These are phyloP conservation scores for Origma solitaria DNA, from an alignment of 2,113 vertebrate species.

Conservation along the genomic window DNA sequence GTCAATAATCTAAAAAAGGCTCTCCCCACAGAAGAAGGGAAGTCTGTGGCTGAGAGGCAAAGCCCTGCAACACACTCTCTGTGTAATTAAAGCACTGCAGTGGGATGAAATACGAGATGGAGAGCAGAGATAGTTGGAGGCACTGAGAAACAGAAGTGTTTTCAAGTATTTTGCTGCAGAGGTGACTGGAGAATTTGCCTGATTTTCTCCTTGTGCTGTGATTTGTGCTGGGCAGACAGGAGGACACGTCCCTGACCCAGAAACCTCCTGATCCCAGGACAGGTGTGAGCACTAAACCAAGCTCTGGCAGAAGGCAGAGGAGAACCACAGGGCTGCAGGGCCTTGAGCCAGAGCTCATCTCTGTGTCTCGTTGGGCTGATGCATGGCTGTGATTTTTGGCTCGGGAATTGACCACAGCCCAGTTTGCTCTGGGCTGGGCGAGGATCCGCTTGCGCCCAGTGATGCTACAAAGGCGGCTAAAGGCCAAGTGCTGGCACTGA, in stretches of 20 bases:
- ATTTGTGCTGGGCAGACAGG: rapidly evolving
- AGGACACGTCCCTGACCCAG: background rate
- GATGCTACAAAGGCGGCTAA: background rate
- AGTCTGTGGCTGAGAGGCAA: background rate
- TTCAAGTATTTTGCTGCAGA: background rate
- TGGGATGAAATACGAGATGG: background rate
- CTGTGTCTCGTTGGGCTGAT: background rate
- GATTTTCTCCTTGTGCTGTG: background rate
- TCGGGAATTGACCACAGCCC: rapidly evolving
- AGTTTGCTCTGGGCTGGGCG: background rate
- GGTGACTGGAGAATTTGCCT: background rate
- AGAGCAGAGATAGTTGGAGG: background rate
- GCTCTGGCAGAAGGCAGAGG: background rate
- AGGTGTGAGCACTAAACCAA: rapidly evolving
- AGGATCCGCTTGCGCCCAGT: rapidly evolving
- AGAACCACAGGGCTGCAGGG: background rate
- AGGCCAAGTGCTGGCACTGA: background rate
- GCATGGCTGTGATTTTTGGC: background rate
- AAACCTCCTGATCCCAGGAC: background rate
- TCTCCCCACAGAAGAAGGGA: background rate
- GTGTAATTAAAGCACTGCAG: background rate
- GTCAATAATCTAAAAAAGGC: background rate
- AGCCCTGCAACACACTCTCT: background rate
- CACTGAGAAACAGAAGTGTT: background rate
- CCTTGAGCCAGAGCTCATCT: background rate